Base-by-base conservation (phyloP, 2,888 invertebrate species). In the Troglohyphantes excavatus region DNA sequence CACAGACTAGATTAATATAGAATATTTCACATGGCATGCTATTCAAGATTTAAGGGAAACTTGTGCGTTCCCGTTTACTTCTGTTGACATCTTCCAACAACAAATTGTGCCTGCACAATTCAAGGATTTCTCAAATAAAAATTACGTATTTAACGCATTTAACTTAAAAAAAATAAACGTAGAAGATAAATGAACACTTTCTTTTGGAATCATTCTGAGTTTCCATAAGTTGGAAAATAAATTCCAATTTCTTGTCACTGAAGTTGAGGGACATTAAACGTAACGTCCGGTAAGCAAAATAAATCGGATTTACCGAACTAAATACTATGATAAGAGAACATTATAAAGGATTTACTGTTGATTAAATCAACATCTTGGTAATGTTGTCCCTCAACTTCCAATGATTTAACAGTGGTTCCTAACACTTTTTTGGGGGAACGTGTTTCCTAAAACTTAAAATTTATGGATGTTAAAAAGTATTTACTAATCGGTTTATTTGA, bases 1-100 rank as follows among this genome's bases (percentile, higher is more conserved):
- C 75, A 82, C 65, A 88, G 82, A 88, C 82, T 88, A 88, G 88
- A 88, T 82, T 82, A 88, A 88, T 82, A 59, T 53, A 53, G 21
- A 61, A 21, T 63, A 67, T 17, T 63, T 67, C 61, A 78, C 68
- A 84, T 76, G 67, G n/a, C 81, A 75, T 75, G 75, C 75, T 68
- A 53, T 33, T 39, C 29, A 17, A 67, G 39, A 13, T 39, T 39
- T 39, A 46, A 65, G 68, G 67, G 11, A 43, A 43, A 2, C 27
- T 59, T 21, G 26, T 73, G 21, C n/a, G n/a, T 17, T 19, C 43
- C 63, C 23, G 29, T 73, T 65, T 27, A 46, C 29, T 17, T 19
- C 6, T 39, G 7, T 23, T 6, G 3, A n/a, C 70, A 6, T 21
- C 7, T 33, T 5, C 7, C 0, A 1, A n/a, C 61, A 2, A 27